Percentiles rank a stretch among this genome's conserved stretches.
These are phyloP conservation scores for Notarius lentiginosus DNA, from an alignment of 2,113 vertebrate genomes.

Conservation along the genomic window DNA sequence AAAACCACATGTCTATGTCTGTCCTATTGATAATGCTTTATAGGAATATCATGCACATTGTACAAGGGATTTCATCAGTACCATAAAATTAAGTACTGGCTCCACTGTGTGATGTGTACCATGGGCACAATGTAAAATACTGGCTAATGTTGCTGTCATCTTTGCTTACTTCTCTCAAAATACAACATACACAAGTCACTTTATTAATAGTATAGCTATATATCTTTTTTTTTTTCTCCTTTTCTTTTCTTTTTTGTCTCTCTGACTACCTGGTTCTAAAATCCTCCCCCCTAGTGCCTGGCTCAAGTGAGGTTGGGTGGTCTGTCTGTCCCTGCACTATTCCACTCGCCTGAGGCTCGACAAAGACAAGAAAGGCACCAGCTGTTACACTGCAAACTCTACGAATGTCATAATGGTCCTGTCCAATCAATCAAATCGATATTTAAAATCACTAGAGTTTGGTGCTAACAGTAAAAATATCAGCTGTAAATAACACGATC, in stretches of 20 bases:
- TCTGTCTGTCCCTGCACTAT: not conserved
- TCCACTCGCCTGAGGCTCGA: not conserved
- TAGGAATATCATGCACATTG: not conserved
- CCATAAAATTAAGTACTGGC: constrained; percentile 10
- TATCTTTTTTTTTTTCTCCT: no score
- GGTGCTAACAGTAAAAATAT: constrained; percentile 35
- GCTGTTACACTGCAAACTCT: not conserved
- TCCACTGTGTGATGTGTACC: not conserved
- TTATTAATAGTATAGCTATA: not conserved
- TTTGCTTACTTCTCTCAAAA: not conserved
- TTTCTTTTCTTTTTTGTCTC: no score
- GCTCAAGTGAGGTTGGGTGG: not conserved
- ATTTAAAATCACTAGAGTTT: constrained; percentile 39
- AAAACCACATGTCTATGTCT: not conserved
- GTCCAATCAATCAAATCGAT: constrained; percentile 35
- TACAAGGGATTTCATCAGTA: not conserved
- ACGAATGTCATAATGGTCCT: not conserved
- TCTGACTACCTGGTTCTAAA: not conserved
- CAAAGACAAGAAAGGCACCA: not conserved
- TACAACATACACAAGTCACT: not conserved
- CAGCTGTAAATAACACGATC: constrained; percentile 12
- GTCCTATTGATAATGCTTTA: not conserved
- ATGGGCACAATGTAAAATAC: not conserved
- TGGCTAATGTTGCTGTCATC: not conserved
- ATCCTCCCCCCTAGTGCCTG: not conserved